Conservation (phyloP, 2,113 vertebrate genomes). For the Bothrops jararaca region DNA sequence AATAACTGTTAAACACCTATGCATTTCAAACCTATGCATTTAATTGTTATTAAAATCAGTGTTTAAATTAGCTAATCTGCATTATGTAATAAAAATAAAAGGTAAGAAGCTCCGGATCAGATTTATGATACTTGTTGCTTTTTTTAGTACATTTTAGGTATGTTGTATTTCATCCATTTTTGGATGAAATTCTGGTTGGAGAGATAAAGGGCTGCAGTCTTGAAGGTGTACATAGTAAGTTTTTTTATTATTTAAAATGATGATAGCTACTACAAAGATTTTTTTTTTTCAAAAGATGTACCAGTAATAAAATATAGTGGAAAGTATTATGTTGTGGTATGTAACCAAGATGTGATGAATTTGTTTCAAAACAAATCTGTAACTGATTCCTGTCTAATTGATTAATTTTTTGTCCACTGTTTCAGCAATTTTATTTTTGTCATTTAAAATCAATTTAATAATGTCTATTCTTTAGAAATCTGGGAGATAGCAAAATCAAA, state of each 20-base stretch:
- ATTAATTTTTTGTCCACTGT: not conserved
- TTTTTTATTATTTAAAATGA: not conserved
- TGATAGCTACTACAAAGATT: no score
- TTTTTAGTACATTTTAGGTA: constrained; percentile 85
- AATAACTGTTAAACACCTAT: not conserved
- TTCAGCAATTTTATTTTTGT: not conserved
- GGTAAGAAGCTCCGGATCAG: not conserved
- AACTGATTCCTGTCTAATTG: not conserved
- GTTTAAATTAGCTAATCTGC: not conserved
- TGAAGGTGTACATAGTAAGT: constrained; percentile 85
- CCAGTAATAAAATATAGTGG: not conserved
- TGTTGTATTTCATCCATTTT: constrained; percentile 88
- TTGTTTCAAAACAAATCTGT: not conserved
- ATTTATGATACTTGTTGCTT: not conserved
- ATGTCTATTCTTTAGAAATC: not conserved
- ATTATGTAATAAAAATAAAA: not conserved
- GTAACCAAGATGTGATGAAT: not conserved
- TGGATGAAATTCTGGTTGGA: constrained; percentile 87
- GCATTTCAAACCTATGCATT: not conserved
- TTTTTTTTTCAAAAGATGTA: not conserved
- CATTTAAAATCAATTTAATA: not conserved
- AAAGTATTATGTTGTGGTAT: not conserved
- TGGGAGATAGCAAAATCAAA: not conserved
- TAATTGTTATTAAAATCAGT: not conserved
- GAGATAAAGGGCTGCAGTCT: constrained; percentile 90